A percentile compares a stretch with the other conserved stretches of the same genome.
Evolutionary conservation across 1,140 invertebrate species (phyloP).

Genomic region (Carposina sasakii): DNA sequence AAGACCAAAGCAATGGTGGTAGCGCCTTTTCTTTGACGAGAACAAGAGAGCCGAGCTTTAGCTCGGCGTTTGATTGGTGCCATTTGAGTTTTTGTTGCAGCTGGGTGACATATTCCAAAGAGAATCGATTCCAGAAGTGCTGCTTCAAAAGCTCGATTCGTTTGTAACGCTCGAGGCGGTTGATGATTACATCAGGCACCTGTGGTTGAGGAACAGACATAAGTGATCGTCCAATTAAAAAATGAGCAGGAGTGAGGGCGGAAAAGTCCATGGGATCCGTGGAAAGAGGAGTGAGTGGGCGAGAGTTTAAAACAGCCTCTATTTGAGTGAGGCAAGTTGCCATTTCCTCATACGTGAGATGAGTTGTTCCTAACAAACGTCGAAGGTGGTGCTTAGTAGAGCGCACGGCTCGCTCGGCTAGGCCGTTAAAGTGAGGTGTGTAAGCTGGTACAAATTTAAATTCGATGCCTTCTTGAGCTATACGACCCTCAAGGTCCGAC

Average conservation of each 20-base stretch:
- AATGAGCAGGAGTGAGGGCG: constrained; percentile 12
- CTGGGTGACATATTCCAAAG: constrained; percentile 11
- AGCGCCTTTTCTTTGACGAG: too few species aligned
- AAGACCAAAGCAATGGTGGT: too few species aligned
- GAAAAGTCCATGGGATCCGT: constrained; percentile 12
- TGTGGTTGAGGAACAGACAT: constrained; percentile 9
- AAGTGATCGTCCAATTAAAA: constrained; percentile 13
- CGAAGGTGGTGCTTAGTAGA: constrained; percentile 16
- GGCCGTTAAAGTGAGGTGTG: constrained; percentile 19
- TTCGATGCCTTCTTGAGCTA: constrained; percentile 18
- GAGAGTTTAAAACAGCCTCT: constrained; percentile 17
- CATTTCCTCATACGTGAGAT: constrained; percentile 20
- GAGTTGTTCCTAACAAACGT: constrained; percentile 10
- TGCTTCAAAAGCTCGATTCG: constrained; percentile 14
- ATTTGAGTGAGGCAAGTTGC: constrained; percentile 13
- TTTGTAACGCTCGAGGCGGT: constrained; percentile 10
- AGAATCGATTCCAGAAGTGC: constrained; percentile 21
- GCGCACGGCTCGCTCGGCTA: constrained; percentile 17
- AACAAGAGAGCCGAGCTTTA: too few species aligned
- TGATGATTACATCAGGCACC: constrained; percentile 1
- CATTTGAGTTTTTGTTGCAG: constrained; percentile 15
- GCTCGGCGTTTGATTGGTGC: too few species aligned
- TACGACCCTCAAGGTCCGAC: constrained; percentile 8
- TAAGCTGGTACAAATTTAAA: constrained; percentile 18
- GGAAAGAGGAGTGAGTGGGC: constrained; percentile 10